Evolutionary conservation across 2,113 vertebrate genomes (phyloP).

Genomic region (Murina feae): DNA sequence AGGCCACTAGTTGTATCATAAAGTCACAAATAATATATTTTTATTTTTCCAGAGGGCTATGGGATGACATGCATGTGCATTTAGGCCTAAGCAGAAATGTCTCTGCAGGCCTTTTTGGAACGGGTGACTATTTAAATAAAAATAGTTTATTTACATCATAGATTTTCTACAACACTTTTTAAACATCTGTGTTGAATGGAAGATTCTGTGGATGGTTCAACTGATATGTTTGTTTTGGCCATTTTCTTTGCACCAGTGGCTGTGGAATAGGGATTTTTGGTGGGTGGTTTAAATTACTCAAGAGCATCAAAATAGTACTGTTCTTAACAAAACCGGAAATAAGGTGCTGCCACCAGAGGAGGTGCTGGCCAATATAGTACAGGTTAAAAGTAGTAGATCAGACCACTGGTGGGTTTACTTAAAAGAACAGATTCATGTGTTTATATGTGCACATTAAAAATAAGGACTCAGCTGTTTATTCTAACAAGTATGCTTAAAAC

Average conservation of each 20-base stretch:
- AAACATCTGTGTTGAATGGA: not conserved
- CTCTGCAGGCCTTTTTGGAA: not conserved
- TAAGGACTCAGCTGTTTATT: not conserved
- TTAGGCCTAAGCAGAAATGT: not conserved
- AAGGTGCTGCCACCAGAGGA: not conserved
- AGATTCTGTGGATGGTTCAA: not conserved
- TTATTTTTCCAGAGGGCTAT: not conserved
- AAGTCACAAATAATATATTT: not conserved
- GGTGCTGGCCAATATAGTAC: not conserved
- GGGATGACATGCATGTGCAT: not conserved
- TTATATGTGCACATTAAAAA: not conserved
- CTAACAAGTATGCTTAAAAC: not conserved
- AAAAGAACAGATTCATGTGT: not conserved
- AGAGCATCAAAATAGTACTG: not conserved
- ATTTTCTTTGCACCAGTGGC: not conserved
- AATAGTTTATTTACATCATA: not conserved
- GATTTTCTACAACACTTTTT: not conserved
- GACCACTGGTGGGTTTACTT: not conserved
- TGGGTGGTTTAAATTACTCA: not conserved
- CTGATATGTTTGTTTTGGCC: not conserved
- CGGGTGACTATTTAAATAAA: not conserved
- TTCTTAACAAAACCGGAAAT: not conserved
- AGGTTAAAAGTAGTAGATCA: not conserved
- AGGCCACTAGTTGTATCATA: not conserved
- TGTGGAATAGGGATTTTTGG: not conserved